Evolutionary conservation across 2,797 vertebrate species (phyloP), one percentile per base, ranked within the genome.

Genomic region (Acridotheres tristis): DNA sequence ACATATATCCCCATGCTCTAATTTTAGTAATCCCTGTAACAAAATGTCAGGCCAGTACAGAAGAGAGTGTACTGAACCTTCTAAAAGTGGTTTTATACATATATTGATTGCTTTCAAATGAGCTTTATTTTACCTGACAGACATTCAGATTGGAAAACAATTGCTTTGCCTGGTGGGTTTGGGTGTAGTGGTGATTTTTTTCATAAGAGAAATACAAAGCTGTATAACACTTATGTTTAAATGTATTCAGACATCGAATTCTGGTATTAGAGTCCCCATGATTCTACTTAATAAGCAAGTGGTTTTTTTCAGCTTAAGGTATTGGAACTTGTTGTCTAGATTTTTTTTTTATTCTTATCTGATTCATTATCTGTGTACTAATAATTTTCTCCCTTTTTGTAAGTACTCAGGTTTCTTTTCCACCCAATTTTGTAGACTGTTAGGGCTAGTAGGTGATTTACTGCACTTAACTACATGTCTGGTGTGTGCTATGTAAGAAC

Each of bases 21-120:
- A 97, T 96, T 97, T 98, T 98, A 98, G 97, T 94, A 79, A 81
- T 65, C 69, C 20, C 32, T 92, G n/a, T 50, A 85, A 85, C 58
- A 81, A 93, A 92, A 94, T 94, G 54, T 93, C 90, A 96, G 86
- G 43, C 58, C 42, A 78, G 55, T 86, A 76, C 61, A 68, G 50
- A 62, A 25, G 26, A 65, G 54, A 90, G 74, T 42, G 26, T 45
- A 51, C 32, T 82, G 72, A 69, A 38, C 77, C n/a, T 77, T 90
- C n/a, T 10, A 4, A 19, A 79, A 72, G 29, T 57, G 48, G 10
- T 32, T 57, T 54, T 54, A 26, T 62, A 21, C 19, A 15, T 45
- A 10, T 30, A 26, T 42, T 32, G 26, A 26, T 42, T 32, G 3
- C 16, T 23, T 19, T 66, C 11, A 78, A 19, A 68, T 51, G 15